A percentile compares a stretch with the other conserved stretches of the same genome.
phyloP scores from a whole-genome alignment of 2,888 invertebrate genomes.

The Hirudinaria manillensis region DNA sequence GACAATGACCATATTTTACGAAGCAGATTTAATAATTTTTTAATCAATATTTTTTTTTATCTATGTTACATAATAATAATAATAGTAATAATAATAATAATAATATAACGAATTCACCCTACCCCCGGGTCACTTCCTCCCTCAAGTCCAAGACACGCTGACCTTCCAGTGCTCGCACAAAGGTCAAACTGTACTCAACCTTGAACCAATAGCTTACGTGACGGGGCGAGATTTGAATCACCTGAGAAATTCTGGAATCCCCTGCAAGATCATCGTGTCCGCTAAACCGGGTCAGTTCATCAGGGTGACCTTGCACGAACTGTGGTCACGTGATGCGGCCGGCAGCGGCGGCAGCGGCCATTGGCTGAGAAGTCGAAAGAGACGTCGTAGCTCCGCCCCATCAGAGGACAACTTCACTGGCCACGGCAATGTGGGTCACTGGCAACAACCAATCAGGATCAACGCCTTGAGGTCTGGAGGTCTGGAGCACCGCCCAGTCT shows the following conservation, averaged over 20 bases:
- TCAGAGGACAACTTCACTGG: too few relatives aligned
- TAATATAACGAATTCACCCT: not conserved
- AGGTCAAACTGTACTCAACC: not conserved
- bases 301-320: conserved; percentile 3
- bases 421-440: too few relatives aligned
- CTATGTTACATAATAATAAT: too few relatives aligned
- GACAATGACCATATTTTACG: not conserved
- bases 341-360: not conserved
- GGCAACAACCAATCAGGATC: too few relatives aligned
- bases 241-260: not conserved
- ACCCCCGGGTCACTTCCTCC: not conserved
- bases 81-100: too few relatives aligned
- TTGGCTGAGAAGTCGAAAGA: not conserved
- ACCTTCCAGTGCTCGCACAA: not conserved
- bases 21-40: too few relatives aligned
- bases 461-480: too few relatives aligned
- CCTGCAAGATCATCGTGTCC: not conserved
- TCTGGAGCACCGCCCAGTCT: too few relatives aligned
- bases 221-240: not conserved
- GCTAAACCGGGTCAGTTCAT: conserved; percentile 22
- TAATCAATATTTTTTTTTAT: too few relatives aligned
- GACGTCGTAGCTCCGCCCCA: not conserved
- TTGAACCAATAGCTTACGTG: not conserved
- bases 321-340: not conserved
- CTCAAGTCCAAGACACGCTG: not conserved